phyloP scores from a whole-genome alignment of 2,888 invertebrate genomes.

The Epistrophe eligans region DNA sequence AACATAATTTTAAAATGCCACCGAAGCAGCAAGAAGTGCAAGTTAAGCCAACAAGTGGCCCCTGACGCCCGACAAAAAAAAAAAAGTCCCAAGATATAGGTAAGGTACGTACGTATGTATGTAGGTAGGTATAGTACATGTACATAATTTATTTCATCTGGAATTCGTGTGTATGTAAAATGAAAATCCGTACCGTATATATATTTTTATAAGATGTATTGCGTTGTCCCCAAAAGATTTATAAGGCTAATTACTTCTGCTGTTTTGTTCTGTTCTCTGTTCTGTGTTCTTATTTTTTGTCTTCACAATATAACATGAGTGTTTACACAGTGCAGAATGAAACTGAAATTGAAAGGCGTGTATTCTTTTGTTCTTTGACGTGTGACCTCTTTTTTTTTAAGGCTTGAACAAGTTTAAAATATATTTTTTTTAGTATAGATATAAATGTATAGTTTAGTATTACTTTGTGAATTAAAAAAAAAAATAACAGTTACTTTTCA shows the following conservation, averaged over 20 bases:
- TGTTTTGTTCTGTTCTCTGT: slow-evolving; percentile 1
- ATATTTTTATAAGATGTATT: slow-evolving; percentile 48
- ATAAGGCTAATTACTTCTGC: slow-evolving; percentile 55
- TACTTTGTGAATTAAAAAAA: not conserved
- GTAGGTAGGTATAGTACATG: too few relatives aligned
- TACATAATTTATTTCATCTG: not conserved
- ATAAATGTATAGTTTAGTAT: not conserved
- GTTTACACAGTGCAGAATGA: slow-evolving; percentile 19
- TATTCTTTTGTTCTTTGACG: not conserved
- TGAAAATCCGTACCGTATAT: not conserved
- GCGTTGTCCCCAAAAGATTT: slow-evolving; percentile 54
- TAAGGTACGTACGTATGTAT: too few relatives aligned
- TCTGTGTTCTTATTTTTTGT: slow-evolving; percentile 13
- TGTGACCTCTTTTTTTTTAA: slow-evolving; percentile 3
- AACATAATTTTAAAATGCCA: slow-evolving; percentile 43
- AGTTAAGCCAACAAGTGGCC: slow-evolving; percentile 54
- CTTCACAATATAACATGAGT: slow-evolving; percentile 30
- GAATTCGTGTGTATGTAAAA: slow-evolving; percentile 8
- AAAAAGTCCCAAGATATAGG: not conserved
- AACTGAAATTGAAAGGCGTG: slow-evolving; percentile 16
- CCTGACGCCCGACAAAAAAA: not conserved
- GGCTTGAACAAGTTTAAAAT: not conserved
- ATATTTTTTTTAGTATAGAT: not conserved
- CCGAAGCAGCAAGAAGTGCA: slow-evolving; percentile 30
- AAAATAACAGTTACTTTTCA: not conserved